These are phyloP conservation scores for Galbula dea DNA, from an alignment of 2,113 vertebrate species.

Conservation along the genomic window DNA sequence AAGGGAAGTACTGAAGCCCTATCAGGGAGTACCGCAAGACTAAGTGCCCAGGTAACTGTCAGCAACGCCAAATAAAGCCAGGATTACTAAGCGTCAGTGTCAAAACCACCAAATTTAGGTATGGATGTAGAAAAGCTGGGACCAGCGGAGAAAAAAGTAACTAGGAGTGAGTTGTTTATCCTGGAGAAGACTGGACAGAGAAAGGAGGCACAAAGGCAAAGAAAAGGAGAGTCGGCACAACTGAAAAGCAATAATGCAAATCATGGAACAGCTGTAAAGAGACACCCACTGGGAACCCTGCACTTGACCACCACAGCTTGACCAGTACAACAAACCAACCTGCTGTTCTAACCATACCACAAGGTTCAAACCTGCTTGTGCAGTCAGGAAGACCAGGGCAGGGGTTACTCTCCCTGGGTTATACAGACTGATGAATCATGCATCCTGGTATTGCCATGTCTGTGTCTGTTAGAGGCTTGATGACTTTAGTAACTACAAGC, in stretches of 20 bases:
- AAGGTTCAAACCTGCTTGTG: not conserved
- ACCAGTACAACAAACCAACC: not conserved
- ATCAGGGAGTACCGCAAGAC: not conserved
- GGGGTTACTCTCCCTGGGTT: not conserved
- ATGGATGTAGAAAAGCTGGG: not conserved
- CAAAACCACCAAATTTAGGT: not conserved
- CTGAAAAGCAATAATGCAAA: too few relatives aligned
- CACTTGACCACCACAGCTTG: not conserved
- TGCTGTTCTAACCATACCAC: fast-evolving
- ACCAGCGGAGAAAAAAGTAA: not conserved
- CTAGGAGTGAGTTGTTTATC: fast-evolving
- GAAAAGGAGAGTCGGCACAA: not conserved
- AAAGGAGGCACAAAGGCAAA: not conserved
- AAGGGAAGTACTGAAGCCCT: not conserved
- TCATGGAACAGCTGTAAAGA: too few relatives aligned
- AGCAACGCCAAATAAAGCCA: not conserved
- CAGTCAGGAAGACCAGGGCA: not conserved
- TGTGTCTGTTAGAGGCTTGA: not conserved
- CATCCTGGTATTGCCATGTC: not conserved
- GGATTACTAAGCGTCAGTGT: not conserved
- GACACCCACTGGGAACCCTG: fast-evolving
- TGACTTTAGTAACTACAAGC: not conserved
- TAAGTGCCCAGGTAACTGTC: not conserved
- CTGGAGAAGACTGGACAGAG: not conserved
- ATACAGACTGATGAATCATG: not conserved